Evolutionary conservation across 2,888 invertebrate species (phyloP), one percentile per base, ranked within the genome.

Genomic region (Stomorhina lunata): DNA sequence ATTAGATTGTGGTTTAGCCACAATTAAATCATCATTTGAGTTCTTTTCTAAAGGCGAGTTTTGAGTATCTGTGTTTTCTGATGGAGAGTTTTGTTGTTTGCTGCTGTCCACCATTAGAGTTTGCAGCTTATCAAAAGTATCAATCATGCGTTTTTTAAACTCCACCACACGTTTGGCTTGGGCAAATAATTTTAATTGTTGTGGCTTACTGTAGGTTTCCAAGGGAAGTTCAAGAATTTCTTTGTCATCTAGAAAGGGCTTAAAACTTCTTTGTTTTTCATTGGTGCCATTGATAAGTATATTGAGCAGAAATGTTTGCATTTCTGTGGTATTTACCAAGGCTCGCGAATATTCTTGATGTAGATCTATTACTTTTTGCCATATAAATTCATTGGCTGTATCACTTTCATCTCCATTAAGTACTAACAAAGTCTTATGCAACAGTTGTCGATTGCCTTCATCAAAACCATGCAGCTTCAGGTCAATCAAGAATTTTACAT

Each of bases 41-140:
- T 12, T 45, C 32, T 65, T 22, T 22, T 57, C 37, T 45, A 55
- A 4, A 25, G 4, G 3, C 5, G 7, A 2, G 9, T 61, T 25
- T 25, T 45, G 29, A 17, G 29, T 45, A 63, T 61, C 22, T 9
- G 17, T 17, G 45, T 27, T 22, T 20, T 75, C 15, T 20, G 48
- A 10, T 0, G 55, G 50, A 2, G 12, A 32, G 29, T 63, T 65
- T 75, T 83, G 57, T 40, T 53, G 69, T 69, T 81, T 77, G 15
- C n/a, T 20, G 57, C 27, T 78, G 53, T 80, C 88, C 68, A 85
- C 85, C 86, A 89, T 87, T 9, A 90, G 80, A 1, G 85, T 84
- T 80, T 90, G 89, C 45, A 90, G 55, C 1, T 87, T 88, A 29
- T 88, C 86, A n/a, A 90, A 88, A 1, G 89, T 90, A 45, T 89